Percentiles rank a stretch among this genome's conserved stretches.
phyloP scores from a whole-genome alignment of 2,888 invertebrate genomes.

The Acronicta alni region DNA sequence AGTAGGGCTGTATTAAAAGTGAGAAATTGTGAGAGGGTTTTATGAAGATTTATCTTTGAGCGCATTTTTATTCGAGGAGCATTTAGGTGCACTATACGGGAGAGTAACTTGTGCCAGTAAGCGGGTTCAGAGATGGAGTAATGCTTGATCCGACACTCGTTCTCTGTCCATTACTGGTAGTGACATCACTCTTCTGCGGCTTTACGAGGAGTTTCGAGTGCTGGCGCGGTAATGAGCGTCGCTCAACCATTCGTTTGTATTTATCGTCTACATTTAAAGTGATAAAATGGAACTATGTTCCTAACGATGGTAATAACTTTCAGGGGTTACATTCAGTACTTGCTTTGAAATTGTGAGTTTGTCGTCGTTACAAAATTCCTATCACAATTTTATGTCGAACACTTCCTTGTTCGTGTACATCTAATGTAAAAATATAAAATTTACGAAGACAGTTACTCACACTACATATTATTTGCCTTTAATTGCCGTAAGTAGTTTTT shows the following conservation, averaged over 20 bases:
- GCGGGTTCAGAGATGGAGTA: conserved; percentile 60
- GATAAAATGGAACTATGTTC: conserved; percentile 54
- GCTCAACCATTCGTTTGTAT: conserved; percentile 57
- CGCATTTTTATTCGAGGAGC: conserved; percentile 48
- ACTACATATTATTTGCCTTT: no score
- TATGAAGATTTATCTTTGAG: conserved; percentile 54
- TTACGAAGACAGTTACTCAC: not conserved
- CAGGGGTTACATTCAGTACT: conserved; percentile 42
- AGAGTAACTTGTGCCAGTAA: conserved; percentile 49
- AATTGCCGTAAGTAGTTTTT: no score
- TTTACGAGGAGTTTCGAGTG: conserved; percentile 58
- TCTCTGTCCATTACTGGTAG: conserved; percentile 57
- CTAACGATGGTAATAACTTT: conserved; percentile 53
- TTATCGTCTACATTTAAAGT: conserved; percentile 55
- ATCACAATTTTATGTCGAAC: conserved; percentile 30
- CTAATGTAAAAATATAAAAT: conserved; percentile 8
- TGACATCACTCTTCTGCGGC: conserved; percentile 60
- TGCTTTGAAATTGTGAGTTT: conserved; percentile 45
- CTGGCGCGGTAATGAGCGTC: conserved; percentile 60
- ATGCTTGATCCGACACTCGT: conserved; percentile 64
- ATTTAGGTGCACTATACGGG: conserved; percentile 49
- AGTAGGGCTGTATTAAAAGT: conserved; percentile 61
- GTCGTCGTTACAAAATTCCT: conserved; percentile 46
- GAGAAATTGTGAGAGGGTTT: conserved; percentile 50
- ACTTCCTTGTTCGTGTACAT: conserved; percentile 11